These are phyloP conservation scores for Papilio helenus DNA, from an alignment of 1,140 invertebrate genomes.

Conservation along the genomic window DNA sequence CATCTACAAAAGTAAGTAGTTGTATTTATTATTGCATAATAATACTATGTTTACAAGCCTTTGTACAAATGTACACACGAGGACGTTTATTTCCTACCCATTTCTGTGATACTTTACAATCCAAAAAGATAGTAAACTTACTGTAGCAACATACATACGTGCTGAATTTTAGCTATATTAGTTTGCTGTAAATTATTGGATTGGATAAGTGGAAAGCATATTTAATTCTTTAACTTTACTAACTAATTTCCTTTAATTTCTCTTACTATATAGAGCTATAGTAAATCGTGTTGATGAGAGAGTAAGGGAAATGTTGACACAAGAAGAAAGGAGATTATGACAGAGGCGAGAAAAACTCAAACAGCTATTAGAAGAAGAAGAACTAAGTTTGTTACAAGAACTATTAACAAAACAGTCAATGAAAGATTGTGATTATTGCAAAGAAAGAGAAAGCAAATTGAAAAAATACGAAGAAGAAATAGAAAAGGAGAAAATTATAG, in stretches of 20 bases:
- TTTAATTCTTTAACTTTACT: background rate
- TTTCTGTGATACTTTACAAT: too few relatives aligned
- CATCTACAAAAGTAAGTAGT: conserved; percentile 69
- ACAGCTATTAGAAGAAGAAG: conserved; percentile 60
- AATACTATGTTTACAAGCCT: background rate
- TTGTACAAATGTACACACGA: too few relatives aligned
- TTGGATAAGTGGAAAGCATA: too few relatives aligned
- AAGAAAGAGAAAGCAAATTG: conserved; percentile 54
- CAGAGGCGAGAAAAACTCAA: conserved; percentile 65
- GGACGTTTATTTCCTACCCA: too few relatives aligned
- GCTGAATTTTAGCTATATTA: too few relatives aligned
- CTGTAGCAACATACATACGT: too few relatives aligned
- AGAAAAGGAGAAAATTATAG: conserved; percentile 58
- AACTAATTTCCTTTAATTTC: background rate
- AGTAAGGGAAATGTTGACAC: conserved; percentile 56
- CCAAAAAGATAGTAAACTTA: too few relatives aligned
- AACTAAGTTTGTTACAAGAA: conserved; percentile 59
- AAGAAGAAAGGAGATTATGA: conserved; percentile 72
- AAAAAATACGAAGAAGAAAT: conserved; percentile 61
- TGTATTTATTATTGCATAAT: conserved; percentile 4
- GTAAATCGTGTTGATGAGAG: conserved; percentile 65
- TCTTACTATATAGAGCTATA: conserved; percentile 54
- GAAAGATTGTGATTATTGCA: conserved; percentile 61
- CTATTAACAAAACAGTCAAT: conserved; percentile 50
- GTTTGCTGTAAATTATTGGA: too few relatives aligned